Base-by-base conservation (phyloP, 2,113 vertebrate species). In the Dinomys branickii region DNA sequence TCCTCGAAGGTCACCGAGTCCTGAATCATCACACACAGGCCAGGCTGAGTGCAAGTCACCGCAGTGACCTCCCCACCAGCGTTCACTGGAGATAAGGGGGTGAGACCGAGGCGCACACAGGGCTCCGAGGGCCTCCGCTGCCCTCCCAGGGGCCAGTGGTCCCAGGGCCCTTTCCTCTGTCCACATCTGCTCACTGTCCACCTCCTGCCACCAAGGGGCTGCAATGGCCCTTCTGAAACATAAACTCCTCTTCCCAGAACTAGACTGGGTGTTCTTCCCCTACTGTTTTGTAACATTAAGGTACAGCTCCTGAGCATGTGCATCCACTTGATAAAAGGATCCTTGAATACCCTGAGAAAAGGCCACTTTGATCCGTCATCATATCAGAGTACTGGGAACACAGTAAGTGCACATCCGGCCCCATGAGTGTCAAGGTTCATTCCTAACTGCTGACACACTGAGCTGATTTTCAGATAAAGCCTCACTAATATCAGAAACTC, bases 1-100 rank as follows among this genome's bases (percentile, higher is more conserved):
- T 87, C 88, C 28, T 95, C 94, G 35, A 95, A 95, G 56, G 88
- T 91, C 82, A 91, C 47, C 0, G 38, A 58, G 81, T 85, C 81
- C 94, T 94, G 58, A 65, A 86, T 61, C n/a, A 56, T 9, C 52
- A 81, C 52, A 81, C 50, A 91, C 61, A 69, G 44, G 44, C 38
- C 80, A 73, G n/a, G 24, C 47, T 85, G 56, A 78, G 83, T 61
- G 33, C 35, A 3, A 8, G 59, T 50, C 17, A 73, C 16, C 59
- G 30, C n/a, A 8, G 59, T 13, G 20, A 19, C 47, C 63, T 33
- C 56, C 2, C 41, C 28, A 41, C 10, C 7, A 9, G 50, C n/a
- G 59, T 54, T 41, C 44, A 54, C 77, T 1, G 12, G 26, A 24
- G 28, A 83, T 28, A 26, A 41, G 63, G 19, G 20, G 82, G 20